Evolutionary conservation across 2,797 vertebrate species (phyloP).

Genomic region (Zalophus californianus): DNA sequence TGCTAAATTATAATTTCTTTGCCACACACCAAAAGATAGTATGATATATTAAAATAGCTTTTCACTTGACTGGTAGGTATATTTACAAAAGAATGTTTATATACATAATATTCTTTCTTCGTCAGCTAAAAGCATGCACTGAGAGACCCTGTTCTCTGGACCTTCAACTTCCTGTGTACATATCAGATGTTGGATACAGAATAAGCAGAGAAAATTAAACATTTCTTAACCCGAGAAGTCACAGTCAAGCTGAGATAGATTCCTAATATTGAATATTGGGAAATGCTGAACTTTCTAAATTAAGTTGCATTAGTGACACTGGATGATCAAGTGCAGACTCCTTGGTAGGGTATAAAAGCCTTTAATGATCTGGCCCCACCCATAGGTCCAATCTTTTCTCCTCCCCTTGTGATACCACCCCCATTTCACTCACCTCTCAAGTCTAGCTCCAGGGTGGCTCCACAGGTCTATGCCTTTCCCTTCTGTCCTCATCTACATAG

Average conservation of each 20-base stretch:
- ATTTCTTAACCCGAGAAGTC: neutral
- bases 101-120: neutral
- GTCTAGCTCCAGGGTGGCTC: neutral
- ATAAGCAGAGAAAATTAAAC: neutral
- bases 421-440: neutral
- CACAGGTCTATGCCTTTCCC: neutral
- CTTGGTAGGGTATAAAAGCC: neutral
- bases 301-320: neutral
- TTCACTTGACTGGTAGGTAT: neutral
- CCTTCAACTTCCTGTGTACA: neutral
- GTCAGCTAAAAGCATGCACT: neutral
- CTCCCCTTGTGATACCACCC: fast-evolving
- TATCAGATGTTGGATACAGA: neutral
- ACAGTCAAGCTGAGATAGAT: neutral
- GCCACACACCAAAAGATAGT: neutral
- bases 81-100: neutral
- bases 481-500: neutral
- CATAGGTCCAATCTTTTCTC: neutral
- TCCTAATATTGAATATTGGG: neutral
- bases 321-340: neutral
- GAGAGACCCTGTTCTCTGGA: neutral
- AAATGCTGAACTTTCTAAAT: neutral
- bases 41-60: neutral
- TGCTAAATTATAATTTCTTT: neutral
- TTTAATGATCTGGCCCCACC: neutral